A percentile compares a stretch with the other conserved stretches of the same genome.
These are phyloP conservation scores for Copsychus sechellarum DNA, from an alignment of 2,113 vertebrate genomes.

Conservation along the genomic window DNA sequence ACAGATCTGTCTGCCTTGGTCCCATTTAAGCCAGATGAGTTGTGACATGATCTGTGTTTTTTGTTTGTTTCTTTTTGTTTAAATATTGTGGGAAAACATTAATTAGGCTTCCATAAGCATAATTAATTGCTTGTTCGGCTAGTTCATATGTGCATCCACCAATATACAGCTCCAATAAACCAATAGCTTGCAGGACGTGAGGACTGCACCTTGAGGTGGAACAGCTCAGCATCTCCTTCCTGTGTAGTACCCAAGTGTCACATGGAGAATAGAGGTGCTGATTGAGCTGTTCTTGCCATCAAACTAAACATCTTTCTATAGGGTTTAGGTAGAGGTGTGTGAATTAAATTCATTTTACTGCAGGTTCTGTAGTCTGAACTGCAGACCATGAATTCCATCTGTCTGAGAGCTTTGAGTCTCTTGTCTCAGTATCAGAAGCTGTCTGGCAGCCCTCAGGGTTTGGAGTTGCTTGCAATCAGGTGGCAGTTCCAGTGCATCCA, in stretches of 20 bases:
- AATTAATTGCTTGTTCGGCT: not conserved
- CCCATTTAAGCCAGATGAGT: not conserved
- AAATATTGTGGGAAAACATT: not conserved
- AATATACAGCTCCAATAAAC: not conserved
- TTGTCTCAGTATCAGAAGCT: not conserved
- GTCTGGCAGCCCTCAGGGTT: not conserved
- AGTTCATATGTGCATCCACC: not conserved
- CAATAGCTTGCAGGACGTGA: not conserved
- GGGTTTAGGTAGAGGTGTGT: not conserved
- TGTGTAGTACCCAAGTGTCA: not conserved
- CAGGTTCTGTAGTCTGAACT: not conserved
- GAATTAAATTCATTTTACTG: not conserved
- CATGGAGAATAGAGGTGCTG: not conserved
- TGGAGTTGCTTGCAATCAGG: not conserved
- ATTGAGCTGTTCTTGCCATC: not conserved
- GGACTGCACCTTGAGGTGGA: not conserved
- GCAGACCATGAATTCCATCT: not conserved
- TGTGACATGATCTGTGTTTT: not conserved
- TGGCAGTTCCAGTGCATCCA: not conserved
- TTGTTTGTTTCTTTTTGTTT: not conserved
- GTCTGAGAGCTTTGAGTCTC: not conserved
- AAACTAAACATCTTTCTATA: not conserved
- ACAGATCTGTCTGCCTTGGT: not conserved
- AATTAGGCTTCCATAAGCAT: not conserved
- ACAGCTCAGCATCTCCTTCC: not conserved